Percentiles rank a stretch among this genome's conserved stretches.
Evolutionary conservation across 1,140 invertebrate genomes (phyloP).

Genomic region (Panonychus citri): DNA sequence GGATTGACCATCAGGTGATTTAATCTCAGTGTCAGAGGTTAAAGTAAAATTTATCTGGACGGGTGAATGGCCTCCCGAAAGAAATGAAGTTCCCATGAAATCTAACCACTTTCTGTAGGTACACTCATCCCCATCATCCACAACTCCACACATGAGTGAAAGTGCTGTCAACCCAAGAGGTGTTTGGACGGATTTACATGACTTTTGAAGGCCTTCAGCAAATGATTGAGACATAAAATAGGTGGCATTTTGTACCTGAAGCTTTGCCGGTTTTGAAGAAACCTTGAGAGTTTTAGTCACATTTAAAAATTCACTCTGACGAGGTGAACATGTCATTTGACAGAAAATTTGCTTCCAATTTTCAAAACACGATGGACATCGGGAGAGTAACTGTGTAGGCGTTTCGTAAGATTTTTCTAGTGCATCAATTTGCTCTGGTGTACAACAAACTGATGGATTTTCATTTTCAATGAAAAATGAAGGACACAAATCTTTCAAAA

Average conservation of each 20-base stretch:
- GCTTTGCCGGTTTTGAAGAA: constrained; percentile 15
- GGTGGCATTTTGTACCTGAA: not conserved
- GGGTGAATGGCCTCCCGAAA: constrained; percentile 13
- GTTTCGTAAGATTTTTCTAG: not conserved
- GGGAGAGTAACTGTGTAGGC: constrained; percentile 20
- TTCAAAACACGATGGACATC: constrained; percentile 15
- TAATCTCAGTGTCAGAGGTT: not conserved
- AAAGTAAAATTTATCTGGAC: constrained; percentile 13
- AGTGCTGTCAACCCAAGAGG: constrained; percentile 7
- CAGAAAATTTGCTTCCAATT: constrained; percentile 16
- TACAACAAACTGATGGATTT: constrained; percentile 8
- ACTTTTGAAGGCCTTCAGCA: constrained; percentile 12
- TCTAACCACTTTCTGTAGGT: constrained; percentile 10
- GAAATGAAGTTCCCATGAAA: constrained; percentile 13
- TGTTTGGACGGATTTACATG: constrained; percentile 13
- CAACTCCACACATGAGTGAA: constrained; percentile 13
- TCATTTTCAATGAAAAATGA: constrained; percentile 1
- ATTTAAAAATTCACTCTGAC: constrained; percentile 11
- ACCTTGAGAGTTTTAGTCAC: constrained; percentile 1
- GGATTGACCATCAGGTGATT: not conserved
- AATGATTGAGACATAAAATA: constrained; percentile 8
- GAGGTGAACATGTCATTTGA: constrained; percentile 13
- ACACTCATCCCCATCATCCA: not conserved
- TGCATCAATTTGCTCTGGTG: not conserved
- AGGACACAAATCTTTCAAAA: constrained; percentile 8